Conservation (phyloP, 2,888 invertebrate species). For the Galeopsomyia nigrocyanea region DNA sequence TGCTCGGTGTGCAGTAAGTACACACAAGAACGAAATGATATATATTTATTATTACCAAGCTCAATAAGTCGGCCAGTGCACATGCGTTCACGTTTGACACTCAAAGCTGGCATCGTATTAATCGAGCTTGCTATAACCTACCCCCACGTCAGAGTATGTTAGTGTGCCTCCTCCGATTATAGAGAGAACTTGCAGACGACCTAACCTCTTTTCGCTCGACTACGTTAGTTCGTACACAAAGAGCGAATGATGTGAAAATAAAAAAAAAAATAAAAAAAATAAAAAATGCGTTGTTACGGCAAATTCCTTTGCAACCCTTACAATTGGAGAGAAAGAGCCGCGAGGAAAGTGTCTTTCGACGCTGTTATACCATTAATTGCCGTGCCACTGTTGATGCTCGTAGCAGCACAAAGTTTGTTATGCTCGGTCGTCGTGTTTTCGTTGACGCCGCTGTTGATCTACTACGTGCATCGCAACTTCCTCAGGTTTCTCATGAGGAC, state of each 20-base stretch:
- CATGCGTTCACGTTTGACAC: no score
- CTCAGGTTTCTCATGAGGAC: constrained; percentile 70
- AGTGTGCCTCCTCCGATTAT: no score
- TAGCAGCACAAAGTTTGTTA: constrained; percentile 63
- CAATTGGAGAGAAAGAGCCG: constrained; percentile 59
- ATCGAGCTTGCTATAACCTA: no score
- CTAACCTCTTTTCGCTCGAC: constrained; percentile 13
- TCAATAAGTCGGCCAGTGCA: no score
- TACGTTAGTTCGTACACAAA: not conserved
- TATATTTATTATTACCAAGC: no score
- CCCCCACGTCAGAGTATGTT: no score
- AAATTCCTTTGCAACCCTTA: constrained; percentile 57
- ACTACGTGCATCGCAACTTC: constrained; percentile 65
- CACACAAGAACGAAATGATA: constrained; percentile 57
- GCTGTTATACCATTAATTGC: constrained; percentile 65
- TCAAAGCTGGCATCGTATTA: no score
- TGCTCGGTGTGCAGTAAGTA: no score
- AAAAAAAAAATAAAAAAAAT: constrained; percentile 55
- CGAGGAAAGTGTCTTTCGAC: constrained; percentile 66
- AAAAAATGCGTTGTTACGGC: constrained; percentile 59
- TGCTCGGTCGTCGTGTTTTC: constrained; percentile 63
- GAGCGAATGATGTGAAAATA: constrained; percentile 1
- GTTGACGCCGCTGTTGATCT: constrained; percentile 62
- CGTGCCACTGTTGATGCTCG: constrained; percentile 60
- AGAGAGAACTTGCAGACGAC: not conserved